phyloP scores from a whole-genome alignment of 2,888 invertebrate genomes.

The Serripes groenlandicus region DNA sequence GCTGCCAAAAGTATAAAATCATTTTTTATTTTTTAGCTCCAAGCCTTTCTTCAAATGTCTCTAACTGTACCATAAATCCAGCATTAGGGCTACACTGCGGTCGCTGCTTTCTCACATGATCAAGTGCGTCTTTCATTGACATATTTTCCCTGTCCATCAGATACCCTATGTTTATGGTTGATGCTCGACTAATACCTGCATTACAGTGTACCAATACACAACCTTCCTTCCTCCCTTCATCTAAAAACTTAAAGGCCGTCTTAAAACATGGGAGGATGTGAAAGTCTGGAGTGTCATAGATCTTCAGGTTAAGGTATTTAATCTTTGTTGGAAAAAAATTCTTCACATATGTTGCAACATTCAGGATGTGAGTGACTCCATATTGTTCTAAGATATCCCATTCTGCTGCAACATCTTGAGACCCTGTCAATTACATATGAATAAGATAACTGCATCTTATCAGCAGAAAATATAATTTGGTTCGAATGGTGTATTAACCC shows the following conservation, averaged over 20 bases:
- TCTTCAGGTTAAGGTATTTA: constrained; percentile 89
- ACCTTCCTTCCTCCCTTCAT: constrained; percentile 87
- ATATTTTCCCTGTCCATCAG: constrained; percentile 89
- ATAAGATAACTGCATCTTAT: no score
- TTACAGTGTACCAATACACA: constrained; percentile 95
- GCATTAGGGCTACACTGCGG: constrained; percentile 92
- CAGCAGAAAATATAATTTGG: no score
- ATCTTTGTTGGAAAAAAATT: constrained; percentile 86
- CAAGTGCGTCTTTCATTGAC: constrained; percentile 90
- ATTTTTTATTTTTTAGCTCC: neutral
- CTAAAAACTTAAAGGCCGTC: constrained; percentile 90
- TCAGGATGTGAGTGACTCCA: constrained; percentile 91
- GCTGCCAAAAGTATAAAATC: no score
- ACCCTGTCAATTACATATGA: constrained; percentile 91
- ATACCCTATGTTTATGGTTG: constrained; percentile 93
- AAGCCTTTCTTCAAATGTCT: constrained; percentile 81
- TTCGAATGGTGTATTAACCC: no score
- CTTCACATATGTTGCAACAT: constrained; percentile 88
- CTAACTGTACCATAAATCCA: constrained; percentile 92
- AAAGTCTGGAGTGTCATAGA: constrained; percentile 87
- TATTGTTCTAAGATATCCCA: constrained; percentile 88
- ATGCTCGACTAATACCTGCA: constrained; percentile 95
- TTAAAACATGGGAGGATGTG: constrained; percentile 81
- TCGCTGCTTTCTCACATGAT: constrained; percentile 90
- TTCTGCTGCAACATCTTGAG: constrained; percentile 93